Evolutionary conservation across 2,888 invertebrate genomes (phyloP).

Genomic region (Drosophila demipolita): DNA sequence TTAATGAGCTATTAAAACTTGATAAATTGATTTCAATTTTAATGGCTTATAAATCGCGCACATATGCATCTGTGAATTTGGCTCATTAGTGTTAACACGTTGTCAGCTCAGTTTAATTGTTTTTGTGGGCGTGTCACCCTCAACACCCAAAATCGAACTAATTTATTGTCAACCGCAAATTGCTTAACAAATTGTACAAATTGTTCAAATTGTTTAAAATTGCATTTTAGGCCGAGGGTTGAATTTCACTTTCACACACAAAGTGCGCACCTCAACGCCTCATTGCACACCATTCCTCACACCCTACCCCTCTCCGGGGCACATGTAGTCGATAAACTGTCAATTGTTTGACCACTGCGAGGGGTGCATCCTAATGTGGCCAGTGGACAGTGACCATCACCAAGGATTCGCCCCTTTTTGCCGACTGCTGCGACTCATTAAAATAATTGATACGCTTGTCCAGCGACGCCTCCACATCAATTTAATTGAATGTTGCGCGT

Average conservation of each 20-base stretch:
- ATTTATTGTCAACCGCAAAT: constrained; percentile 74
- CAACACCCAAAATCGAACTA: constrained; percentile 43
- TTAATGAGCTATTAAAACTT: constrained; percentile 72
- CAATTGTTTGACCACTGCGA: constrained; percentile 51
- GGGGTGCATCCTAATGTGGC: constrained; percentile 76
- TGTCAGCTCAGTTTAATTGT: constrained; percentile 47
- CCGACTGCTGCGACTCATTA: constrained; percentile 53
- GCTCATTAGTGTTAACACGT: constrained; percentile 60
- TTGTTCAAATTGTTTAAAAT: constrained; percentile 77
- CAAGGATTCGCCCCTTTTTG: constrained; percentile 19
- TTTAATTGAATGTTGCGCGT: constrained; percentile 67
- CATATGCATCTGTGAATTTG: constrained; percentile 19
- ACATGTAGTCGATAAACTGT: constrained; percentile 46
- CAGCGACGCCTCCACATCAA: constrained; percentile 64
- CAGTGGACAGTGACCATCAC: constrained; percentile 64
- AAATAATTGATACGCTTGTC: constrained; percentile 80
- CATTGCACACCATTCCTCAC: constrained; percentile 58
- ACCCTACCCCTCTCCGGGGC: not conserved
- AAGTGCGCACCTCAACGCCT: constrained; percentile 65
- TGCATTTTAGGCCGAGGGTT: constrained; percentile 54
- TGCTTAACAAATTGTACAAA: constrained; percentile 75
- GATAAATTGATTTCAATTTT: constrained; percentile 11
- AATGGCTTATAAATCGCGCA: constrained; percentile 39
- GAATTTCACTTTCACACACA: constrained; percentile 20
- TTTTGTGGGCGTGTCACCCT: constrained; percentile 32